Evolutionary conservation across 2,888 invertebrate genomes (phyloP).

Genomic region (Metalampra italica): DNA sequence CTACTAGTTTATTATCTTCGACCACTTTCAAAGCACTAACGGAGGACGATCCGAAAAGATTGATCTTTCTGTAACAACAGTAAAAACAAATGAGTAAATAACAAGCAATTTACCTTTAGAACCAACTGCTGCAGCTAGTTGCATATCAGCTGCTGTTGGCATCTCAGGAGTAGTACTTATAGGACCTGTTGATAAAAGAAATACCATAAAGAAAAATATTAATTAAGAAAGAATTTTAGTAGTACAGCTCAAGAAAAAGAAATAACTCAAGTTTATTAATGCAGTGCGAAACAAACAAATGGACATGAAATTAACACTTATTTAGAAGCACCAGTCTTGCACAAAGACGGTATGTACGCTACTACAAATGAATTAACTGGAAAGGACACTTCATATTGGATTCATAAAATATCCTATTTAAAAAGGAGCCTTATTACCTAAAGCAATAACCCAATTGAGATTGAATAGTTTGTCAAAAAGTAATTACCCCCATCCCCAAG

Average conservation of each 20-base stretch:
- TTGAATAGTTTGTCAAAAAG: constrained; percentile 27
- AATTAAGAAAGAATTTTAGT: neutral
- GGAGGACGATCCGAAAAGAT: neutral
- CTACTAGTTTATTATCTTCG: too few relatives aligned
- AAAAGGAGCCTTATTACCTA: neutral
- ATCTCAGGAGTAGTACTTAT: constrained; percentile 72
- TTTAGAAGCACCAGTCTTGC: neutral
- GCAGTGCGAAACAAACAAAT: too few relatives aligned
- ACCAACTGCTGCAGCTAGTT: constrained; percentile 64
- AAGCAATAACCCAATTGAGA: constrained; percentile 8
- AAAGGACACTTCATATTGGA: too few relatives aligned
- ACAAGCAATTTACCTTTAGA: constrained; percentile 48
- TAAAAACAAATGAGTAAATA: too few relatives aligned
- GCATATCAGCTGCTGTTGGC: constrained; percentile 73
- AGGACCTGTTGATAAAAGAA: constrained; percentile 43
- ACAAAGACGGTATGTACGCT: too few relatives aligned
- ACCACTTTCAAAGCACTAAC: too few relatives aligned
- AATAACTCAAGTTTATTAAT: too few relatives aligned
- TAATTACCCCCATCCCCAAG: constrained; percentile 32
- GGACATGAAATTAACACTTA: too few relatives aligned
- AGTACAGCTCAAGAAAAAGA: too few relatives aligned
- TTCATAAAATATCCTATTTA: too few relatives aligned
- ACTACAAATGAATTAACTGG: too few relatives aligned
- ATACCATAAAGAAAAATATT: neutral
- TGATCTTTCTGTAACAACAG: too few relatives aligned